Evolutionary conservation across 2,888 invertebrate genomes (phyloP), one percentile per base, ranked within the genome.

Genomic region (Apotomis capreana): DNA sequence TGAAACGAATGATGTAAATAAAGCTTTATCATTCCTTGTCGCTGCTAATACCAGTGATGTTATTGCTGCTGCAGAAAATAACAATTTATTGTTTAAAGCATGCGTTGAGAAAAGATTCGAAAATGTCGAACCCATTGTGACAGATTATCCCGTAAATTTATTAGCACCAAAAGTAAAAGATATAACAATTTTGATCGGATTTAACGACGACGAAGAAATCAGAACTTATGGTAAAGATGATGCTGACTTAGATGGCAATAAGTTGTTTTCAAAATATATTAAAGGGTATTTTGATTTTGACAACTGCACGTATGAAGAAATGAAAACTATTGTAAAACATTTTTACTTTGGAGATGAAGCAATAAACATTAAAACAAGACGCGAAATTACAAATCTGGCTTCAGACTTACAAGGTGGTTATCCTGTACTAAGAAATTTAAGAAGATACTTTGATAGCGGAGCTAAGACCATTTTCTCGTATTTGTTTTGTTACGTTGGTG

Each of bases 21-120:
- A 83, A 73, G 87, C 88, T 0, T 64, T 89, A 12, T 71, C 74
- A 1, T 83, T 79, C 61, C 74, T 89, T 12, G 69, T 80, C 26
- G 74, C 70, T 46, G 65, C 68, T 12, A 78, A 84, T 57, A 73
- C 85, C 0, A 71, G 77, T 12, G 67, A 74, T 58, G 76, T 89
- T 0, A 78, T 87, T 9, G 76, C 69, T 49, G 81, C 84, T 37
- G 74, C 79, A 2, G 9, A 57, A 9, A 78, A 78, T 9, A 68
- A 82, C 3, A 76, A 76, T 9, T 75, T 81, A 3, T 44, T 65
- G 1, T 84, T 84, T 67, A 83, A 78, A 73, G 85, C 87, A 0
- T 89, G 89, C 64, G 77, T 85, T 3, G 90, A 90, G 77, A 79
- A 78, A 37, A 69, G 79, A 60, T 86, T 87, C 64, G 80, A 85